These are phyloP conservation scores for Campodea augens DNA, from an alignment of 1,140 invertebrate genomes.

Conservation along the genomic window DNA sequence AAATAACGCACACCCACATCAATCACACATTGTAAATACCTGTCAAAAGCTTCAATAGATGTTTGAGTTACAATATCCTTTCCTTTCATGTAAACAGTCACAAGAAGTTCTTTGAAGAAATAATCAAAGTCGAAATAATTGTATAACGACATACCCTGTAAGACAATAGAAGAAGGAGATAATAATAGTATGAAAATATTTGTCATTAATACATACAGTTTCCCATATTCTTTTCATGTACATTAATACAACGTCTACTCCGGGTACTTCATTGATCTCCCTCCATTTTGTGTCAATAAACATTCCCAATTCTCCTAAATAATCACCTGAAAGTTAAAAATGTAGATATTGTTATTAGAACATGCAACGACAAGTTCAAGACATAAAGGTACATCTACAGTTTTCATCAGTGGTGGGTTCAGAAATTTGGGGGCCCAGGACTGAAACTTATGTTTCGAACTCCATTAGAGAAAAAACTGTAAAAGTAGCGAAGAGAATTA, in stretches of 20 bases:
- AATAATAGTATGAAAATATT: background rate
- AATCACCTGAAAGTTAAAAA: background rate
- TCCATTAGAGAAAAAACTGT: too few relatives aligned
- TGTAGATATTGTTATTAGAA: too few relatives aligned
- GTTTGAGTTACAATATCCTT: slow-evolving; percentile 12
- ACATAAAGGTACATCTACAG: too few relatives aligned
- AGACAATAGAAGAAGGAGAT: background rate
- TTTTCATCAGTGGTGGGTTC: too few relatives aligned
- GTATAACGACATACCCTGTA: too few relatives aligned
- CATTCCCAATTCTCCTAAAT: background rate
- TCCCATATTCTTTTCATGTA: background rate
- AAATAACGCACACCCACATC: too few relatives aligned
- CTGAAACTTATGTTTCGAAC: too few relatives aligned
- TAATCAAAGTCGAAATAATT: slow-evolving; percentile 12
- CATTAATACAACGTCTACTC: background rate
- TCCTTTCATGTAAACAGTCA: slow-evolving; percentile 10
- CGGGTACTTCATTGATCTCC: background rate
- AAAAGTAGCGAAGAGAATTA: too few relatives aligned
- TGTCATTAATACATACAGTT: background rate
- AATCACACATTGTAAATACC: too few relatives aligned
- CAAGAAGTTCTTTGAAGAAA: slow-evolving; percentile 8
- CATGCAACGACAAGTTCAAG: too few relatives aligned
- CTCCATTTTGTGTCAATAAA: background rate
- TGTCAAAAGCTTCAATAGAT: slow-evolving; percentile 5
- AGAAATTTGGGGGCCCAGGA: too few relatives aligned